phyloP scores from a whole-genome alignment of 1,140 invertebrate species.

The Drosophila murphyi region DNA sequence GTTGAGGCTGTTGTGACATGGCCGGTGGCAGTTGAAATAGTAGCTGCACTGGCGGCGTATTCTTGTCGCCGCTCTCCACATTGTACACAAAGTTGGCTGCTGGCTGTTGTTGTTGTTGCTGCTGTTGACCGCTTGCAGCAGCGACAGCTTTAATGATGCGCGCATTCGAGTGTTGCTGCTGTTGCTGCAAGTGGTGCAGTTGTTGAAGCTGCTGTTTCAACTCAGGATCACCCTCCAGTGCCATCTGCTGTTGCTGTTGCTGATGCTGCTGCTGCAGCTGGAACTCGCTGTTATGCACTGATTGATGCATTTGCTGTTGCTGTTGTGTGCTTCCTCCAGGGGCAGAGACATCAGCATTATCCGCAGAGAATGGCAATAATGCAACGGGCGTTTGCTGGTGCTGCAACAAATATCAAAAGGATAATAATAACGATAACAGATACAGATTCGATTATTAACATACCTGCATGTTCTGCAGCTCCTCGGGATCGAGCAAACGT shows the following conservation, averaged over 20 bases:
- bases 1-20: conserved; percentile 67
- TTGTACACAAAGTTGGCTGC: conserved; percentile 82
- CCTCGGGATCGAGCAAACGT: conserved; percentile 69
- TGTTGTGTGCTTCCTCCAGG: conserved; percentile 38
- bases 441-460: background rate
- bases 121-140: conserved; percentile 80
- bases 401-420: conserved; percentile 23
- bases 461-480: conserved; percentile 72
- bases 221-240: conserved; percentile 63
- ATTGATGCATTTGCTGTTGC: conserved; percentile 85
- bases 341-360: conserved; percentile 44
- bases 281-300: conserved; percentile 79
- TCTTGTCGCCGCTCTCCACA: conserved; percentile 77
- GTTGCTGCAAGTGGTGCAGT: conserved; percentile 84
- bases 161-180: conserved; percentile 78
- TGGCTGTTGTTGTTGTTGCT: conserved; percentile 60
- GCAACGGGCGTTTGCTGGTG: conserved; percentile 82
- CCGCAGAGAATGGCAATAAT: conserved; percentile 67
- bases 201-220: conserved; percentile 84
- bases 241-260: conserved; percentile 56
- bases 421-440: background rate
- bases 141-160: conserved; percentile 83
- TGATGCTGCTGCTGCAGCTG: conserved; percentile 77
- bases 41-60: conserved; percentile 77
- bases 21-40: conserved; percentile 77